Conservation (phyloP, 2,888 invertebrate species). For the Lathronympha strigana region DNA sequence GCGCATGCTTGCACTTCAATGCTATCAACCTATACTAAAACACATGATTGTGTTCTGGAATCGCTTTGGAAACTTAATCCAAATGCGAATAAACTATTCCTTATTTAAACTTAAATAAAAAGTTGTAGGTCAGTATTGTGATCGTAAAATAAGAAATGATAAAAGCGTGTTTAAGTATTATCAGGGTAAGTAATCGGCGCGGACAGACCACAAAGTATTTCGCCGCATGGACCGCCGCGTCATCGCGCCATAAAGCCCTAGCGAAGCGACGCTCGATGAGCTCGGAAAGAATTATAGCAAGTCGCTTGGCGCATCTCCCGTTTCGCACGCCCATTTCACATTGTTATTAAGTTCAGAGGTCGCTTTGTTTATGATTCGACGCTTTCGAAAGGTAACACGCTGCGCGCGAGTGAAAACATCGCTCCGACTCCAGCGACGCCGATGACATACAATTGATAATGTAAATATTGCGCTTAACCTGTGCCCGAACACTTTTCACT, state of each 20-base stretch:
- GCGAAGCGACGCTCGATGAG: slow-evolving; percentile 67
- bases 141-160: slow-evolving; percentile 58
- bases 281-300: slow-evolving; percentile 77
- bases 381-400: slow-evolving; percentile 82
- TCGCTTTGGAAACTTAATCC: slow-evolving; percentile 3
- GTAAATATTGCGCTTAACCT: slow-evolving; percentile 76
- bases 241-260: slow-evolving; percentile 69
- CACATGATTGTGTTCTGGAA: slow-evolving; percentile 6
- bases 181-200: slow-evolving; percentile 64
- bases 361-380: slow-evolving; percentile 81
- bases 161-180: slow-evolving; percentile 58
- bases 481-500: slow-evolving; percentile 63
- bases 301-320: slow-evolving; percentile 77
- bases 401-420: slow-evolving; percentile 77
- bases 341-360: slow-evolving; percentile 83
- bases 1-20: slow-evolving; percentile 11
- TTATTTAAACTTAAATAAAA: slow-evolving; percentile 61
- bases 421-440: slow-evolving; percentile 60
- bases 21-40: slow-evolving; percentile 36
- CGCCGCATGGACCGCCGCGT: slow-evolving; percentile 63
- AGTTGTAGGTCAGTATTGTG: slow-evolving; percentile 71
- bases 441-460: slow-evolving; percentile 83
- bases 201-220: slow-evolving; percentile 62
- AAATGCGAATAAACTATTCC: slow-evolving; percentile 50
- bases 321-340: slow-evolving; percentile 82